Conservation (phyloP, 2,113 vertebrate genomes). For the Neolamprologus variostigma region DNA sequence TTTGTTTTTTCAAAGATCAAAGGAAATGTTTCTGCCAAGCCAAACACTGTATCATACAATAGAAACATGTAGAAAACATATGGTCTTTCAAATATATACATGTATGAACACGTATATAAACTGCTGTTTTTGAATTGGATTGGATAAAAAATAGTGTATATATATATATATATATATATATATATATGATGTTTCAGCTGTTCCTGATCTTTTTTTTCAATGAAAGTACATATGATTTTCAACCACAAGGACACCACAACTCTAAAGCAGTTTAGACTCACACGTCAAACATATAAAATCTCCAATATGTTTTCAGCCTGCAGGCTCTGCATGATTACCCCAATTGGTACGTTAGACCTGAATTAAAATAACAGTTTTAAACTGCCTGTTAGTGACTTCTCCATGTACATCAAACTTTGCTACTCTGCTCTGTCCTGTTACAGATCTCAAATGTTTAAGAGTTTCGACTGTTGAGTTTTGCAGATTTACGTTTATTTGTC, state of each 20-base stretch:
- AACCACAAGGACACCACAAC: slow-evolving; percentile 39
- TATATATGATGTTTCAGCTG: not conserved
- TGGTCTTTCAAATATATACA: slow-evolving; percentile 23
- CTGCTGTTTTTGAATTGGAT: slow-evolving; percentile 52
- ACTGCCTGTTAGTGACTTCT: slow-evolving; percentile 13
- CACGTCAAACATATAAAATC: slow-evolving; percentile 46
- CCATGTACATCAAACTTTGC: not conserved
- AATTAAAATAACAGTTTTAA: slow-evolving; percentile 23
- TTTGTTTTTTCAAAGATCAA: slow-evolving; percentile 1
- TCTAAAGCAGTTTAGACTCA: slow-evolving; percentile 54
- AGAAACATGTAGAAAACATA: slow-evolving; percentile 50
- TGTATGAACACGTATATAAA: slow-evolving; percentile 43
- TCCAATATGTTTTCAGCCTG: slow-evolving; percentile 41
- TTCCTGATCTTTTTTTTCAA: not conserved
- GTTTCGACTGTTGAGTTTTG: slow-evolving; percentile 22
- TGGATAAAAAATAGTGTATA: slow-evolving; percentile 8
- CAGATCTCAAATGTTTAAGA: slow-evolving; percentile 39
- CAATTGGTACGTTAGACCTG: slow-evolving; percentile 21
- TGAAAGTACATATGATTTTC: slow-evolving; percentile 11
- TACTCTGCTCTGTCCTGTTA: not conserved
- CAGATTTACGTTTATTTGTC: slow-evolving; percentile 50
- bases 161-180: too few species aligned
- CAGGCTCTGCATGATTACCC: slow-evolving; percentile 35
- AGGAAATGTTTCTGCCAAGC: slow-evolving; percentile 16
- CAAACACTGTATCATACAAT: slow-evolving; percentile 56